Conservation (phyloP, 2,113 vertebrate species). For the Sialia sialis region DNA sequence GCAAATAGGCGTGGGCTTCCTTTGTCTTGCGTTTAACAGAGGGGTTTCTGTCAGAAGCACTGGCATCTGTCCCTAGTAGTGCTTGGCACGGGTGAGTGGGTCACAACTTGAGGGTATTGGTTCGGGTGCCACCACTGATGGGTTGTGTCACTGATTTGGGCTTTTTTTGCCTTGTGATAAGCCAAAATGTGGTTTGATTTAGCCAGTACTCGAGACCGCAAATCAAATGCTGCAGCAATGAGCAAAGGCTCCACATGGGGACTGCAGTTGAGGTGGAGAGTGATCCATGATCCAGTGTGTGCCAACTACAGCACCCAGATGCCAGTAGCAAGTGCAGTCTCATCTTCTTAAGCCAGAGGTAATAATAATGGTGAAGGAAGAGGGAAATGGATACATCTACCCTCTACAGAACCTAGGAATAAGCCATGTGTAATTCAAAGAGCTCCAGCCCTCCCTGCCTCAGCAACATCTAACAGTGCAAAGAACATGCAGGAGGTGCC, state of each 20-base stretch:
- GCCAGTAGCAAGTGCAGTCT: background rate
- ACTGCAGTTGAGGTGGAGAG: fast-evolving
- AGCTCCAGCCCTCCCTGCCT: background rate
- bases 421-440: background rate
- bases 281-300: background rate
- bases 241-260: background rate
- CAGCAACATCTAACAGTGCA: background rate
- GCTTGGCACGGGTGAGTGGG: background rate
- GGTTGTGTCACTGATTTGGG: background rate
- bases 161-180: background rate
- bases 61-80: background rate
- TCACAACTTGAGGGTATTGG: background rate
- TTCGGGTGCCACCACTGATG: background rate
- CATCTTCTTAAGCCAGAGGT: background rate
- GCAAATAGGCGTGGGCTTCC: background rate
- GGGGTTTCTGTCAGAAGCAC: background rate
- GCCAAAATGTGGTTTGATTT: background rate
- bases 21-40: slow-evolving; percentile 26
- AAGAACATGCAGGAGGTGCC: fast-evolving
- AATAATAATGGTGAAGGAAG: background rate
- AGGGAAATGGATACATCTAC: background rate
- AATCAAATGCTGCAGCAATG: fast-evolving
- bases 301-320: background rate
- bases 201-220: fast-evolving
- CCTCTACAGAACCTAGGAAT: background rate